Conservation (phyloP, 2,888 invertebrate genomes). For the Eugnorisma glareosa region DNA sequence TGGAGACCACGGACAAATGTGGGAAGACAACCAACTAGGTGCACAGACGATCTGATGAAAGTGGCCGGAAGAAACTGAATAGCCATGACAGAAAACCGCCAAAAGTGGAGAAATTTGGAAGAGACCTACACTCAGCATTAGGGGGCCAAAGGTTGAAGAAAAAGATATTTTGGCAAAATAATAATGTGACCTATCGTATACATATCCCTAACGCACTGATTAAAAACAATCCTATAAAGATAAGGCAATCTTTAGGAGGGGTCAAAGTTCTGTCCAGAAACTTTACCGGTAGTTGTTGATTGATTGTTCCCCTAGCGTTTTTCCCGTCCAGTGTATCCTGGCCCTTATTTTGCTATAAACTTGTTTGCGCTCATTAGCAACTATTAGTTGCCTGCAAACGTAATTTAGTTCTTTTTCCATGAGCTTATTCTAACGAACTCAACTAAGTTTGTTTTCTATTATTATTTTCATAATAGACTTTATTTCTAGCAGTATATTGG, state of each 20-base stretch:
- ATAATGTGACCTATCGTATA: neutral
- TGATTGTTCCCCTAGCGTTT: constrained; percentile 25
- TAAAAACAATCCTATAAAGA: neutral
- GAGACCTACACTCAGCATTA: too few species aligned
- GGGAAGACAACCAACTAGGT: too few species aligned
- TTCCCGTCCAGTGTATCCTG: neutral
- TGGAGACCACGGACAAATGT: too few species aligned
- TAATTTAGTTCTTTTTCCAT: neutral
- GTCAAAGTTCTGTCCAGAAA: constrained; percentile 19
- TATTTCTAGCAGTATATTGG: neutral
- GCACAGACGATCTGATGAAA: too few species aligned
- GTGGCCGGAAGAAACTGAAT: too few species aligned
- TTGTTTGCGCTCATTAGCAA: constrained; percentile 28
- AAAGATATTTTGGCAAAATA: neutral
- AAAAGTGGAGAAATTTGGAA: too few species aligned
- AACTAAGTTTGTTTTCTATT: neutral
- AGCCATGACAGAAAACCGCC: too few species aligned
- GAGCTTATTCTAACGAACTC: neutral
- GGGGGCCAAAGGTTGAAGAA: too few species aligned
- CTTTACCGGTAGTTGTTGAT: constrained; percentile 29
- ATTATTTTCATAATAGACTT: neutral
- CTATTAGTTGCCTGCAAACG: constrained; percentile 1
- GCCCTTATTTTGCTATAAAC: constrained; percentile 20
- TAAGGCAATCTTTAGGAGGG: constrained; percentile 12
- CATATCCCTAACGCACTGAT: neutral